Percentiles rank a stretch among this genome's conserved stretches.
These are phyloP conservation scores for Chrysolina haemoptera DNA, from an alignment of 2,888 invertebrate species.

Conservation along the genomic window DNA sequence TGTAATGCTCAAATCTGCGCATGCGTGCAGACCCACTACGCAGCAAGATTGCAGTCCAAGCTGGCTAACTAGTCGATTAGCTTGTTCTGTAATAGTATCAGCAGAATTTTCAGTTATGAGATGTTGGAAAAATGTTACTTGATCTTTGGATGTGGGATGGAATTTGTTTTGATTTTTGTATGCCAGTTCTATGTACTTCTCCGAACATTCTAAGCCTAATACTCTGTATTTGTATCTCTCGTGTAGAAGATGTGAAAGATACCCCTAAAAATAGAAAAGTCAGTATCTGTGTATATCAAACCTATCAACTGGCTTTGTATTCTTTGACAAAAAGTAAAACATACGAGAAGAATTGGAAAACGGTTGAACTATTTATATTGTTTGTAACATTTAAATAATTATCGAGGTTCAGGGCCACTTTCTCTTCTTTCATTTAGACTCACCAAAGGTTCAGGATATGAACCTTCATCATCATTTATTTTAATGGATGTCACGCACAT, in stretches of 20 bases:
- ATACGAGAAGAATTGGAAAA: no score
- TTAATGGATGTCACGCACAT: no score
- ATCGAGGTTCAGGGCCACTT: no score
- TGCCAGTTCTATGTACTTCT: slow-evolving; percentile 73
- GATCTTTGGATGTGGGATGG: slow-evolving; percentile 71
- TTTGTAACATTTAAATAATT: no score
- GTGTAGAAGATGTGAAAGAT: slow-evolving; percentile 79
- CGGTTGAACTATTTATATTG: no score
- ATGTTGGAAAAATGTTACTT: slow-evolving; percentile 75
- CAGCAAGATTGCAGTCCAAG: slow-evolving; percentile 61
- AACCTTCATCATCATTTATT: no score
- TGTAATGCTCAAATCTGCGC: slow-evolving; percentile 82
- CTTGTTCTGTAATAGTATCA: slow-evolving; percentile 61
- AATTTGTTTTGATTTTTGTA: slow-evolving; percentile 73
- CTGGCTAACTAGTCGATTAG: slow-evolving; percentile 46
- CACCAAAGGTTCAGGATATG: no score
- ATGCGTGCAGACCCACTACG: slow-evolving; percentile 82
- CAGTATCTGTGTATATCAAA: no score
- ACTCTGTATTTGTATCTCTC: slow-evolving; percentile 75
- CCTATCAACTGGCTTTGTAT: no score
- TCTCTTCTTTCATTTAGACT: no score
- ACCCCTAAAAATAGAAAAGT: slow-evolving; percentile 74
- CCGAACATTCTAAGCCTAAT: slow-evolving; percentile 79
- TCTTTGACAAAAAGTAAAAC: no score
- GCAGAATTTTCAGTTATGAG: slow-evolving; percentile 73